Conservation (phyloP, 2,797 vertebrate genomes). For the Pelochelys cantorii region DNA sequence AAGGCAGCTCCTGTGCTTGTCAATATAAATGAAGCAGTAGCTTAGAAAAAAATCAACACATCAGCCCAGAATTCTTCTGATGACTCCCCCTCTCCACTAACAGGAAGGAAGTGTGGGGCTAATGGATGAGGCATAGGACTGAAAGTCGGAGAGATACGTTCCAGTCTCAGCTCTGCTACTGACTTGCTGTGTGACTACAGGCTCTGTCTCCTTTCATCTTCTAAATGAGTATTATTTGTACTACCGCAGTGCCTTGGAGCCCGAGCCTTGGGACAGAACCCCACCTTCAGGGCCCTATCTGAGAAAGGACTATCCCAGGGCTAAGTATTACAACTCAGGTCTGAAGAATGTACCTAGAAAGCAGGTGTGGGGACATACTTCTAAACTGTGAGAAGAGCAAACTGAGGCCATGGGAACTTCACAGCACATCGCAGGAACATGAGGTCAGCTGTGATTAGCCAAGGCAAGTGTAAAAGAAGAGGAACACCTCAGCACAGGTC, state of each 20-base stretch:
- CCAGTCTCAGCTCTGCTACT: neutral
- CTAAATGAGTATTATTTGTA: neutral
- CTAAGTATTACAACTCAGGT: too few relatives aligned
- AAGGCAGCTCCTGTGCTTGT: neutral
- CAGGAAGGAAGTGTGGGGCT: neutral
- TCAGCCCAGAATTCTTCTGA: neutral
- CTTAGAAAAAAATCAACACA: neutral
- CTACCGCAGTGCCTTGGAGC: neutral
- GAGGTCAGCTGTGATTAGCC: neutral
- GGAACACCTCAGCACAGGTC: too few relatives aligned
- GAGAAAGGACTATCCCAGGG: neutral
- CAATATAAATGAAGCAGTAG: neutral
- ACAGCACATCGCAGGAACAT: neutral
- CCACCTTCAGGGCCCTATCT: neutral
- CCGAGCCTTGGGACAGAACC: too few relatives aligned
- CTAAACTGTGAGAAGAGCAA: neutral
- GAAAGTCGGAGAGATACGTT: neutral
- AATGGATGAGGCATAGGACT: neutral
- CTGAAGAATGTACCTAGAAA: neutral
- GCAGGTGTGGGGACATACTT: neutral
- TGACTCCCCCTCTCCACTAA: neutral
- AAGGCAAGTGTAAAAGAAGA: neutral
- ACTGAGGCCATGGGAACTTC: neutral
- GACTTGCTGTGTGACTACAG: neutral
- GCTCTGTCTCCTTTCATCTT: neutral